Percentiles rank a stretch among this genome's conserved stretches.
These are phyloP conservation scores for Ormyrus thymus DNA, from an alignment of 2,888 invertebrate species.

Conservation along the genomic window DNA sequence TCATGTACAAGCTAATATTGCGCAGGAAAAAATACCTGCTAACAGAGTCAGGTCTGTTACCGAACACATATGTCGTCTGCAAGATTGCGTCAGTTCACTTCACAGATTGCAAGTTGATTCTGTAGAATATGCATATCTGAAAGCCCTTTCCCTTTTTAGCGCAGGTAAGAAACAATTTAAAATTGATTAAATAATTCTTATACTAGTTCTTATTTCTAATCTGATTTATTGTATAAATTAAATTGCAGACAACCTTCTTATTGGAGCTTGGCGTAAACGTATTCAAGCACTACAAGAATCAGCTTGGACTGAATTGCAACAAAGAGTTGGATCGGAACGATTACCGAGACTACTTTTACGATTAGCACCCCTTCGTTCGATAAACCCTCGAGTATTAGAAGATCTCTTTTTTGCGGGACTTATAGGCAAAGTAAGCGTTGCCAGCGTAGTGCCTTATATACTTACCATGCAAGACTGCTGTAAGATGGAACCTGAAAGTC, in stretches of 20 bases:
- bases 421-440: slow-evolving; percentile 94
- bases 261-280: slow-evolving; percentile 73
- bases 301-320: slow-evolving; percentile 76
- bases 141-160: slow-evolving; percentile 89
- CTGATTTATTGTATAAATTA: neutral
- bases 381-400: slow-evolving; percentile 87
- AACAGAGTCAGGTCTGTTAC: slow-evolving; percentile 85
- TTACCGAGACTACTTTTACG: slow-evolving; percentile 81
- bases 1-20: slow-evolving; percentile 86
- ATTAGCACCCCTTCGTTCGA: slow-evolving; percentile 83
- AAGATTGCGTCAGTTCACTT: slow-evolving; percentile 87
- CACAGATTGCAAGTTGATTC: slow-evolving; percentile 86
- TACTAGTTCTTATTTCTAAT: neutral
- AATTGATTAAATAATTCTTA: neutral
- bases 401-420: slow-evolving; percentile 95
- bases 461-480: slow-evolving; percentile 78
- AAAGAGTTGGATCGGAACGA: slow-evolving; percentile 77
- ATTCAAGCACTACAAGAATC: slow-evolving; percentile 77
- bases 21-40: slow-evolving; percentile 86
- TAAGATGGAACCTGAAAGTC: slow-evolving; percentile 72
- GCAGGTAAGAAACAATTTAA: slow-evolving; percentile 78
- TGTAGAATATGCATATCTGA: slow-evolving; percentile 91
- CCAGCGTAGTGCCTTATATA: slow-evolving; percentile 95
- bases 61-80: slow-evolving; percentile 87
- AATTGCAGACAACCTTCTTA: slow-evolving; percentile 69